Evolutionary conservation across 2,797 vertebrate genomes (phyloP).

Genomic region (Nyctibius grandis): DNA sequence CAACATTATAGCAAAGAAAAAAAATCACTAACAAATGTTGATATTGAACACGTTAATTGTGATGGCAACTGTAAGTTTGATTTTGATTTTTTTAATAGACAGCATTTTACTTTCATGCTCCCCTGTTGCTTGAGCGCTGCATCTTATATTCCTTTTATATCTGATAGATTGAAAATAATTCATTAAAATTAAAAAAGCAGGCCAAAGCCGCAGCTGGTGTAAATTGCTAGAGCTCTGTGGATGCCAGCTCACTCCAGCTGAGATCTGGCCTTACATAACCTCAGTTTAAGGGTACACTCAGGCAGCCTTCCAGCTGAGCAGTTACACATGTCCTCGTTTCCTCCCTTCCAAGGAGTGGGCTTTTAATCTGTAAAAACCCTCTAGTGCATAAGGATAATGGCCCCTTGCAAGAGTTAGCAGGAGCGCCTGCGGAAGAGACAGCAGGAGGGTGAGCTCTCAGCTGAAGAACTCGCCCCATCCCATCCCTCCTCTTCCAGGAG

Average conservation of each 20-base stretch:
- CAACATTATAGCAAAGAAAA: background rate
- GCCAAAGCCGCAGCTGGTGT: constrained; percentile 58
- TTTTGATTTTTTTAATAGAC: background rate
- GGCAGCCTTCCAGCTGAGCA: constrained; percentile 26
- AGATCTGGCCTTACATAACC: constrained; percentile 53
- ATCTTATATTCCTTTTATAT: background rate
- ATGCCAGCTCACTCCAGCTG: constrained; percentile 43
- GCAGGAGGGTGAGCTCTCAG: background rate
- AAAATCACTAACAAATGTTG: background rate
- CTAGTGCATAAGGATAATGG: background rate
- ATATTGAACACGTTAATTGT: background rate
- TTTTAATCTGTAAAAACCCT: background rate
- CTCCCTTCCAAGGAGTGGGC: background rate
- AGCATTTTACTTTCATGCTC: background rate
- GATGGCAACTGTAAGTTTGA: background rate
- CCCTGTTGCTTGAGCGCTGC: background rate
- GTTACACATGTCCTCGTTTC: background rate
- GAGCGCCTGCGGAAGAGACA: background rate
- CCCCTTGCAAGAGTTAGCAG: background rate
- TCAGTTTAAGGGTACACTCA: background rate
- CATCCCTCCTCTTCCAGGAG: background rate
- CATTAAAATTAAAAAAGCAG: constrained; percentile 50
- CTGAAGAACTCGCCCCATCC: background rate
- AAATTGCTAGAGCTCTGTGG: constrained; percentile 33
- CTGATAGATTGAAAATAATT: constrained; percentile 33